Percentiles rank a stretch among this genome's conserved stretches.
These are phyloP conservation scores for Lipotes vexillifer DNA, from an alignment of 2,113 vertebrate species.

Conservation along the genomic window DNA sequence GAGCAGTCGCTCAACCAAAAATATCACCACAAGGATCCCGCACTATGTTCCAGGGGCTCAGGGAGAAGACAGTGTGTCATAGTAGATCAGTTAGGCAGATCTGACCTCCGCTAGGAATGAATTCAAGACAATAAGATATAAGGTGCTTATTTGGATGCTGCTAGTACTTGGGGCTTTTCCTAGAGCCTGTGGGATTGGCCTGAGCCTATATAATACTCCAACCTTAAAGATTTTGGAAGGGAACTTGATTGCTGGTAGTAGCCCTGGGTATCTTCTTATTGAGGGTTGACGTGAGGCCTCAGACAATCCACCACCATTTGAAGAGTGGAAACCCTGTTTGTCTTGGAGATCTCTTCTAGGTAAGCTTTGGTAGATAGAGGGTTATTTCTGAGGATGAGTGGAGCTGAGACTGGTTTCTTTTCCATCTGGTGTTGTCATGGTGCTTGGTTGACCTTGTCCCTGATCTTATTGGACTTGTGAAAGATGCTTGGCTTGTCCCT, in stretches of 20 bases:
- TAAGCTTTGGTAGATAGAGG: not conserved
- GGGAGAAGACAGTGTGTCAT: not conserved
- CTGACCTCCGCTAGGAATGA: not conserved
- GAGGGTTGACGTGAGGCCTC: not conserved
- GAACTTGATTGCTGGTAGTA: not conserved
- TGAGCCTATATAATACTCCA: not conserved
- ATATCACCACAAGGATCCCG: not conserved
- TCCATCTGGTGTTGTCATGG: not conserved
- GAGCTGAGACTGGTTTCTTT: not conserved
- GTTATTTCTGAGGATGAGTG: not conserved
- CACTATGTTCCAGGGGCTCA: not conserved
- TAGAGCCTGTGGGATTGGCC: not conserved
- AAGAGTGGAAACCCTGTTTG: not conserved
- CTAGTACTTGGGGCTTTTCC: not conserved
- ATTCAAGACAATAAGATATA: not conserved
- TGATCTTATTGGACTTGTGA: slow-evolving; percentile 23
- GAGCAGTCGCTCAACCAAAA: not conserved
- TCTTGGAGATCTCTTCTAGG: not conserved
- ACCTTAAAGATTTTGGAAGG: not conserved
- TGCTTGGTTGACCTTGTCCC: slow-evolving; percentile 66
- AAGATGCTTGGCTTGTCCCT: slow-evolving; percentile 63
- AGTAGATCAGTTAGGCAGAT: not conserved
- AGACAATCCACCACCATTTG: not conserved
- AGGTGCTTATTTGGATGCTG: not conserved
- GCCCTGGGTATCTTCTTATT: not conserved